These are phyloP conservation scores for Pleuronectes platessa DNA, from an alignment of 2,113 vertebrate species.

Conservation along the genomic window DNA sequence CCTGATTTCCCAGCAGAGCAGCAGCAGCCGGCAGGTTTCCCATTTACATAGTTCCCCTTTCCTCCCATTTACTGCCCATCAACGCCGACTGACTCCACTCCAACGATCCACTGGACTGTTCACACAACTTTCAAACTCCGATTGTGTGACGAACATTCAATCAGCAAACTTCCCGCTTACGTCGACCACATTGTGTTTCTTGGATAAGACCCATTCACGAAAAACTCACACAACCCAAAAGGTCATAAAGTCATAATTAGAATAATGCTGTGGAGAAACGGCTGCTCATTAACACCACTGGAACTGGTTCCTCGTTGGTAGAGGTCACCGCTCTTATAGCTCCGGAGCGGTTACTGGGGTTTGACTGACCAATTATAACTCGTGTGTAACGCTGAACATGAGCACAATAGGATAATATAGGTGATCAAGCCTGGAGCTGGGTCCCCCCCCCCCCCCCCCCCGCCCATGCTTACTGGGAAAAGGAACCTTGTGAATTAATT, in stretches of 20 bases:
- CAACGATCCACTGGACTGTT: slow-evolving; percentile 30
- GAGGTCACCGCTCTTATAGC: slow-evolving; percentile 58
- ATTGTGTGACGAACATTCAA: slow-evolving; percentile 26
- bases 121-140: slow-evolving; percentile 35
- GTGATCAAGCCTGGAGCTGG: slow-evolving; percentile 34
- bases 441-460: too few species aligned
- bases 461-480: not conserved
- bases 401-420: slow-evolving; percentile 50
- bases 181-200: not conserved
- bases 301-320: slow-evolving; percentile 30
- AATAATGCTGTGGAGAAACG: slow-evolving; percentile 42
- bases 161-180: slow-evolving; percentile 7
- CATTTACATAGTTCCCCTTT: slow-evolving; percentile 65
- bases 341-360: slow-evolving; percentile 44
- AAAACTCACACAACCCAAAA: slow-evolving; percentile 35
- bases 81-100: slow-evolving; percentile 43
- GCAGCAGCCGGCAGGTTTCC: slow-evolving; percentile 53
- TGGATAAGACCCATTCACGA: slow-evolving; percentile 16
- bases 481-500: not conserved
- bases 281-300: slow-evolving; percentile 54
- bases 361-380: slow-evolving; percentile 68
- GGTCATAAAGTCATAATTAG: slow-evolving; percentile 33
- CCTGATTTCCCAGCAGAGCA: slow-evolving; percentile 74
- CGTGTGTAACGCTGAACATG: slow-evolving; percentile 46
- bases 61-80: slow-evolving; percentile 68